phyloP scores from a whole-genome alignment of 2,888 invertebrate species.

The Strigamia crassipes region DNA sequence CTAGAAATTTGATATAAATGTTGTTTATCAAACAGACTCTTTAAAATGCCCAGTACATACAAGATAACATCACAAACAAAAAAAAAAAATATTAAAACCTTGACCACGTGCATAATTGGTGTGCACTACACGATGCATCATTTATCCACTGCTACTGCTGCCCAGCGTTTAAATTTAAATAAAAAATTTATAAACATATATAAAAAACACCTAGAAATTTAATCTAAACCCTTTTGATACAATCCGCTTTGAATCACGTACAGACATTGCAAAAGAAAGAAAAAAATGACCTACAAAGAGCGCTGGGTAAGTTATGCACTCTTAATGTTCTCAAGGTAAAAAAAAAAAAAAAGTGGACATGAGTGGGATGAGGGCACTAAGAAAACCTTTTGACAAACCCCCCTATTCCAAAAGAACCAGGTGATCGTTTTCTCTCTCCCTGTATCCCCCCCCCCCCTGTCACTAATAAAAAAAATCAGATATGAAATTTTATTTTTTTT shows the following conservation, averaged over 20 bases:
- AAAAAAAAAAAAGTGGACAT: conserved; percentile 12
- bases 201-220: too few species aligned
- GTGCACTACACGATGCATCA: conserved; percentile 5
- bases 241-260: neutral
- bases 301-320: neutral
- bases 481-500: conserved; percentile 8
- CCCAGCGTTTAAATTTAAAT: neutral
- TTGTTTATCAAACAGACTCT: neutral
- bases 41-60: neutral
- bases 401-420: neutral
- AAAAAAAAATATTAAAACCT: neutral
- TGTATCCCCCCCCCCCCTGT: neutral
- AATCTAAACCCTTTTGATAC: neutral
- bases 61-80: neutral
- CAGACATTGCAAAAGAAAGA: neutral
- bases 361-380: conserved; percentile 9
- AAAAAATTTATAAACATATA: too few species aligned
- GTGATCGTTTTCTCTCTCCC: neutral
- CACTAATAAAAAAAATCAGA: conserved; percentile 14
- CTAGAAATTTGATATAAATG: neutral
- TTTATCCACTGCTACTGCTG: conserved; percentile 4
- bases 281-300: neutral
- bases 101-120: neutral
- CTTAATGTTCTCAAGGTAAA: conserved; percentile 10
- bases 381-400: conserved; percentile 1